A percentile compares a stretch with the other conserved stretches of the same genome.
Conservation (phyloP, 2,888 invertebrate species). For the Hofmannophila pseudospretella region DNA sequence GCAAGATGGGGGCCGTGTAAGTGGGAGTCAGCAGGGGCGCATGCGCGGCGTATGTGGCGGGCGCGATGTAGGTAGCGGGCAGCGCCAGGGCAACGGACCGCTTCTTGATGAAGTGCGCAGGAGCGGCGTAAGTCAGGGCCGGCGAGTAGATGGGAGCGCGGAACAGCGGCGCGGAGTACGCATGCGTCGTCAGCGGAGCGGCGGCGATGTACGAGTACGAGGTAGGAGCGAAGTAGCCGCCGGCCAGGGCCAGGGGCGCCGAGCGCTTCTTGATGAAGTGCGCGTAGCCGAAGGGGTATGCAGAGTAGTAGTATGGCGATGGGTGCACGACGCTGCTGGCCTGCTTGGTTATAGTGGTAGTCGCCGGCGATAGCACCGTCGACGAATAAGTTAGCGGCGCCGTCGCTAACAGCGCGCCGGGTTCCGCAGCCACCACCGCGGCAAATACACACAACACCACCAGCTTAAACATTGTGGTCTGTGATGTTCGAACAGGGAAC, state of each 20-base stretch:
- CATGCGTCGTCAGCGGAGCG: slow-evolving; percentile 13
- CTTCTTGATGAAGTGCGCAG: slow-evolving; percentile 27
- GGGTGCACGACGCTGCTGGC: slow-evolving; percentile 66
- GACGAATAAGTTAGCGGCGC: slow-evolving; percentile 36
- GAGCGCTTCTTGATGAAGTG: slow-evolving; percentile 48
- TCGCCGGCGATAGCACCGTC: slow-evolving; percentile 35
- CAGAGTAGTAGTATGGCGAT: slow-evolving; percentile 44
- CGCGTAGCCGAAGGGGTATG: slow-evolving; percentile 33
- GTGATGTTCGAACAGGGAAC: slow-evolving; percentile 51
- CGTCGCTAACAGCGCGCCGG: slow-evolving; percentile 23
- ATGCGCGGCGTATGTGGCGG: slow-evolving; percentile 28
- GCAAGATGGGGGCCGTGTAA: slow-evolving; percentile 25
- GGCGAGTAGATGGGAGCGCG: slow-evolving; percentile 10
- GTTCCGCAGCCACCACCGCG: slow-evolving; percentile 65
- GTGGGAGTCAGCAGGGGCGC: slow-evolving; percentile 30
- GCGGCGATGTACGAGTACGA: slow-evolving; percentile 22
- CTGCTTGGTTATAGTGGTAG: slow-evolving; percentile 50
- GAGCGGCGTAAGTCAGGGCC: slow-evolving; percentile 19
- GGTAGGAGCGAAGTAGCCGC: slow-evolving; percentile 21
- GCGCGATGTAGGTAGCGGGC: slow-evolving; percentile 16
- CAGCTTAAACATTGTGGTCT: slow-evolving; percentile 69
- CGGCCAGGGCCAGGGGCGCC: slow-evolving; percentile 15
- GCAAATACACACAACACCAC: slow-evolving; percentile 80
- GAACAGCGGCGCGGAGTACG: slow-evolving; percentile 16
- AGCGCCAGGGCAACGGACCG: slow-evolving; percentile 14